Percentiles rank a stretch among this genome's conserved stretches.
phyloP scores from a whole-genome alignment of 1,140 invertebrate genomes.

The Caenorhabditis brenneri region DNA sequence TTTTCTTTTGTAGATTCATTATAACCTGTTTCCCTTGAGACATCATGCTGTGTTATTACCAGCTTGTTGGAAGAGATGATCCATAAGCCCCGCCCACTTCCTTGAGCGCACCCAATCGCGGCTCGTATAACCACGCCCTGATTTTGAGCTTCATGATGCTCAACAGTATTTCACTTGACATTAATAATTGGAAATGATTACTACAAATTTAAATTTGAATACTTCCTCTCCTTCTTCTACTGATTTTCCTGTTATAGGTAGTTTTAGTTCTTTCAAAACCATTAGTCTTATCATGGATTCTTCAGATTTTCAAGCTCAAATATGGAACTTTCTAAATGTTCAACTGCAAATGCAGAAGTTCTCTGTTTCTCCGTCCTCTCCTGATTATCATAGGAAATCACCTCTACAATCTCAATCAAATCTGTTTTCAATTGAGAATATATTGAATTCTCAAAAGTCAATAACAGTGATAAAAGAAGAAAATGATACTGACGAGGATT shows the following conservation, averaged over 20 bases:
- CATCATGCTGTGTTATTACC: not conserved
- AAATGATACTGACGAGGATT: not conserved
- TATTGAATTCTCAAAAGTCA: not conserved
- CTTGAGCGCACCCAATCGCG: not conserved
- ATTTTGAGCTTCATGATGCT: not conserved
- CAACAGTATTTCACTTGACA: conserved; percentile 24
- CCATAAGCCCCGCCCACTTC: not conserved
- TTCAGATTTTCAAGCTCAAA: conserved; percentile 21
- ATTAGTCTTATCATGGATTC: not conserved
- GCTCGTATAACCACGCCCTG: not conserved
- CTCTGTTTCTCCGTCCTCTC: not conserved
- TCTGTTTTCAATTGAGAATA: conserved; percentile 40
- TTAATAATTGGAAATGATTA: not conserved
- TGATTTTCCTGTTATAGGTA: not conserved
- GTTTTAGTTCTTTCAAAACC: not conserved
- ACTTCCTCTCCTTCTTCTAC: not conserved
- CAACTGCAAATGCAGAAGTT: not conserved
- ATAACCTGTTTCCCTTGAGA: no score
- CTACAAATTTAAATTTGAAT: not conserved
- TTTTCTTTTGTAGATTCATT: no score
- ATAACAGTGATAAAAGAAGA: not conserved
- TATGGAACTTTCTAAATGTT: not conserved
- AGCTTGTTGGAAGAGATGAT: not conserved
- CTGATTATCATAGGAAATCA: not conserved
- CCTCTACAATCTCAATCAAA: not conserved